Base-by-base conservation (phyloP, 1,140 invertebrate species). In the Euura saliciscinereae region DNA sequence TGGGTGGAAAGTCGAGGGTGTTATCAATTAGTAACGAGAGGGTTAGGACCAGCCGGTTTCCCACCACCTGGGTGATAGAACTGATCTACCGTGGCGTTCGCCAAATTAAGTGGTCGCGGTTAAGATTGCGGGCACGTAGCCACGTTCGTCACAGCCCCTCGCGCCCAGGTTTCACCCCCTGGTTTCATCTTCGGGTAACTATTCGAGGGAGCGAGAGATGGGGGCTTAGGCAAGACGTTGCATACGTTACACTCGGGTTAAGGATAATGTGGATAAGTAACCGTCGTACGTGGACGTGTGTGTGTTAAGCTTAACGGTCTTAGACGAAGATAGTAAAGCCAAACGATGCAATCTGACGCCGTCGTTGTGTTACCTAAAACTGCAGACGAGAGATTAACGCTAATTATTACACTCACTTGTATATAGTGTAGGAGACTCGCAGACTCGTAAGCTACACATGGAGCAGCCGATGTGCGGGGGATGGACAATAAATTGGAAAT, bases 111-210 rank as follows among this genome's bases (percentile, higher is more conserved):
- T 67, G 43, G 78, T 76, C 77, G 74, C 76, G 77, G 77, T 81
- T 81, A 80, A 78, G 75, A 80, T 78, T 79, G 78, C 79, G 76
- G 77, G 78, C 80, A 81, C 80, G 80, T 81, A 81, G 73, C 78
- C 76, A 71, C 79, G 79, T 80, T 75, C 78, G 78, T 80, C 79
- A 79, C 78, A 79, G 13, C 73, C 70, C 74, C 70, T 70, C 10
- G 51, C 8, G 45, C 28, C 28, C 28, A 28, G 28, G 51, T 6
- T 59, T 59, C 51, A 59, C 51, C 51, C 51, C 51, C 13, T 59
- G 2, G 51, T 59, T 59, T 59, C 51, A 8, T n/a, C 13, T n/a
- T 59, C 51, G 51, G 51, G 8, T 3, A 59, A 59, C 51, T 59
- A 59, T 59, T 59, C 3, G 51, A 59, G 51, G 51, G 51, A 59